Base-by-base conservation (phyloP, 2,888 invertebrate genomes). In the Exephanes ischioxanthus region DNA sequence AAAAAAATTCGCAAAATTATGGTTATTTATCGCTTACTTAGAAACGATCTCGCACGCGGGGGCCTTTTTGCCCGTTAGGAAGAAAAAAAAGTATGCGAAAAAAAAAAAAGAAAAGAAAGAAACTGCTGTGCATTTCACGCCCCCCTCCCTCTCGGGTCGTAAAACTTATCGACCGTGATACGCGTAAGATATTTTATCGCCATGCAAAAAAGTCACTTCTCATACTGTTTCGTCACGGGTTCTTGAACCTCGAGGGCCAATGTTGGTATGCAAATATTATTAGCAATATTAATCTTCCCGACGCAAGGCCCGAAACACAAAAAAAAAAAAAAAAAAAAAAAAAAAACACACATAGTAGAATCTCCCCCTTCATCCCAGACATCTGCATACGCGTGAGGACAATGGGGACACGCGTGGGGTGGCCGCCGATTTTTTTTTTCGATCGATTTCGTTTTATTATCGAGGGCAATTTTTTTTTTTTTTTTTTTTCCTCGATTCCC, bases 221-320 rank as follows among this genome's bases (percentile, higher is more conserved):
- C 90, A 87, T 80, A 79, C 63, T 89, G 85, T 90, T 93, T 93
- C 90, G 93, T 92, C 89, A 92, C 90, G 92, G 92, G 82, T 90
- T 86, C 92, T 93, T 88, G 89, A 90, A 75, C 87, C 66, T 85
- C 85, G 80, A 79, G 66, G 58, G 45, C 45, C 73, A 83, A 67
- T 71, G 83, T 88, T 88, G 89, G 89, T 90, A 93, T 93, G 93
- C 93, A 93, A 93, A 93, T 93, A 92, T 66, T 67, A 61, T 61
- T 30, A 33, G 67, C 26, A 45, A 33, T 68, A 68, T 90, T 90
- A 91, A 89, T 91, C 89, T 88, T 89, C 82, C 78, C 86, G 82
- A 53, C 67, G 45, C 75, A 72, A 53, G n/a, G 0, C 53, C 7
- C 63, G 70, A 37, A 87, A 83, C 81, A 73, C 78, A 63, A 61